These are phyloP conservation scores for Solea senegalensis DNA, from an alignment of 2,113 vertebrate genomes.

Conservation along the genomic window DNA sequence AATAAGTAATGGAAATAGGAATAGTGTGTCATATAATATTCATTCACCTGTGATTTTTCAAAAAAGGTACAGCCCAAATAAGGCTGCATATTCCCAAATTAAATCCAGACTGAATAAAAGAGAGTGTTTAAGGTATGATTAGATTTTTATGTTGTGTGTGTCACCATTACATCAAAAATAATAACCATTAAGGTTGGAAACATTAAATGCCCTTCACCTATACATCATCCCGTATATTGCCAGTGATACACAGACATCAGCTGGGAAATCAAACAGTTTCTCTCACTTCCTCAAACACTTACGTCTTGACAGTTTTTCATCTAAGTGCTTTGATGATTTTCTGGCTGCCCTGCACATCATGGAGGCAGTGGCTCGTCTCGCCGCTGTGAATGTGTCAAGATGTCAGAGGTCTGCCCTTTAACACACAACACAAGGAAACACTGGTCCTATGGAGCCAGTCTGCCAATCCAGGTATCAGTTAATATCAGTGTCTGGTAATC, in stretches of 20 bases:
- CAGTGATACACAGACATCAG: constrained; percentile 3
- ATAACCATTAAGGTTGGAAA: neutral
- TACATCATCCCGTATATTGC: neutral
- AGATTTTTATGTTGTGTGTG: neutral
- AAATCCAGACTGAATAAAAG: too few relatives aligned
- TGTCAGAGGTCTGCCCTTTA: constrained; percentile 23
- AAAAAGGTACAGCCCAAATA: too few relatives aligned
- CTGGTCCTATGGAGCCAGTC: constrained; percentile 21
- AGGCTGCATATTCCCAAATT: too few relatives aligned
- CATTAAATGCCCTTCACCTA: neutral
- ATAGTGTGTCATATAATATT: too few relatives aligned
- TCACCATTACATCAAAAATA: neutral
- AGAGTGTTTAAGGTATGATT: neutral
- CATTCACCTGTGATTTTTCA: too few relatives aligned
- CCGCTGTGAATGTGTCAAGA: constrained; percentile 49
- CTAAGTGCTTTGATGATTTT: constrained; percentile 35
- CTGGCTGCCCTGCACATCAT: constrained; percentile 17
- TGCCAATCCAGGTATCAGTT: constrained; percentile 59
- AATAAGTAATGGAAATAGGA: too few relatives aligned
- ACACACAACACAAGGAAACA: constrained; percentile 28
- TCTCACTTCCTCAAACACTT: constrained; percentile 21
- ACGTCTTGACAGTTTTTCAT: constrained; percentile 42
- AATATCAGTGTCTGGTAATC: constrained; percentile 63
- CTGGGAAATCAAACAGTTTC: constrained; percentile 13
- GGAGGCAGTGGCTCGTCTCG: constrained; percentile 12